Conservation (phyloP, 2,113 vertebrate species). For the Lota lota region DNA sequence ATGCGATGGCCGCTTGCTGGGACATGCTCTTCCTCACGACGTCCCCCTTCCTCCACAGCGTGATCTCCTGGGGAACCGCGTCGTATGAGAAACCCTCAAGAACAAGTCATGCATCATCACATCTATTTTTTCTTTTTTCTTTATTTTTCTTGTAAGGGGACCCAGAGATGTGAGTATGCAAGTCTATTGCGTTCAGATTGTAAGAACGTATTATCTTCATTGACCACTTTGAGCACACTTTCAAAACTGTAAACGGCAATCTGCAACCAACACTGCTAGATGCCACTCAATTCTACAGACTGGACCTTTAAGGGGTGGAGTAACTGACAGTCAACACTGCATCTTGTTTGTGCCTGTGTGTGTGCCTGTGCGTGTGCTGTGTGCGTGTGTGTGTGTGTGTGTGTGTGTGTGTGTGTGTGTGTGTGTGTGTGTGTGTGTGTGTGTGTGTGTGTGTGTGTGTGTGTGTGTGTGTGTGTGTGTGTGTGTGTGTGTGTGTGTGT, state of each 20-base stretch:
- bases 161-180: too few relatives aligned
- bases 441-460: too few relatives aligned
- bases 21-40: slow-evolving; percentile 94
- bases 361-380: not conserved
- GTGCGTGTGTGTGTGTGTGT: too few relatives aligned
- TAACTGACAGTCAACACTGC: too few relatives aligned
- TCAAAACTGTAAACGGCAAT: too few relatives aligned
- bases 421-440: not conserved
- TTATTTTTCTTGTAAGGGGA: not conserved
- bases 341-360: not conserved
- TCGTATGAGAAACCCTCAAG: not conserved
- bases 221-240: too few relatives aligned
- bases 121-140: not conserved
- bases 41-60: slow-evolving; percentile 94
- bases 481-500: not conserved
- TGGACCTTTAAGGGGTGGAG: too few relatives aligned
- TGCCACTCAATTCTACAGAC: too few relatives aligned
- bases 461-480: not conserved
- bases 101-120: not conserved
- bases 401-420: not conserved
- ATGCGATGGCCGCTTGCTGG: slow-evolving; percentile 88
- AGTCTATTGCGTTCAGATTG: too few relatives aligned
- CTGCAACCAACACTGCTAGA: too few relatives aligned
- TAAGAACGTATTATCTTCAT: too few relatives aligned
- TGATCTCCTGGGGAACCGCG: slow-evolving; percentile 81